A percentile compares a stretch with the other conserved stretches of the same genome.
phyloP scores from a whole-genome alignment of 2,888 invertebrate species.

The Theodoxus fluviatilis region DNA sequence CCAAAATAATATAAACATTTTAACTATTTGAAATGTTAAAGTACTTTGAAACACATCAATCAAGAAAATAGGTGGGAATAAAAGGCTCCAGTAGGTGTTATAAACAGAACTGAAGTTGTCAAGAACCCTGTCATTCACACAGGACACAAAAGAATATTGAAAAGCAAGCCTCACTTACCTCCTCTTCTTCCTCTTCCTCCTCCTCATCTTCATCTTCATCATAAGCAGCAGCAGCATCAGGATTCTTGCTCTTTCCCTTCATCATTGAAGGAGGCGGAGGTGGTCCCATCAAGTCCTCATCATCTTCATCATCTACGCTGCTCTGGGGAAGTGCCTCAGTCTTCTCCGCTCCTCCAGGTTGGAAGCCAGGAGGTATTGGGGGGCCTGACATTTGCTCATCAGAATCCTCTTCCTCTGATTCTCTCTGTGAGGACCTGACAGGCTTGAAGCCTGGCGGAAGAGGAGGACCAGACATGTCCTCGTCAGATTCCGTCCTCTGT shows the following conservation, averaged over 20 bases:
- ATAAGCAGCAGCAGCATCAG: conserved; percentile 39
- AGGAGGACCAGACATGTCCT: not conserved
- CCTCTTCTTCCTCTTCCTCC: conserved; percentile 41
- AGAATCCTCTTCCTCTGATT: conserved; percentile 56
- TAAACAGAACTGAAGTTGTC: too few relatives aligned
- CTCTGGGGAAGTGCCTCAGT: too few relatives aligned
- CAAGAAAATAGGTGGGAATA: not conserved
- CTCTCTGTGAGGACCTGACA: not conserved
- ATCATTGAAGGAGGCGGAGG: conserved; percentile 37
- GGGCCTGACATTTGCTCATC: conserved; percentile 51
- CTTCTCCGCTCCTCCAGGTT: too few relatives aligned
- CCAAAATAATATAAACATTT: too few relatives aligned
- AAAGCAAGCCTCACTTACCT: conserved; percentile 26
- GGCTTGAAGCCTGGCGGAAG: conserved; percentile 21
- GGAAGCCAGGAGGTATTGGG: conserved; percentile 40
- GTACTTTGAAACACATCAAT: not conserved
- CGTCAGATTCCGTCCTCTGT: not conserved
- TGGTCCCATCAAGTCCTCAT: conserved; percentile 51
- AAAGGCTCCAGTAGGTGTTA: too few relatives aligned
- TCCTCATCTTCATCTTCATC: conserved; percentile 42
- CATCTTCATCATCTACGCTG: conserved; percentile 56
- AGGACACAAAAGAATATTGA: not conserved
- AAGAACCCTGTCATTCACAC: too few relatives aligned
- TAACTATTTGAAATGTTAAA: too few relatives aligned
- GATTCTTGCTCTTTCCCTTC: not conserved